phyloP scores from a whole-genome alignment of 1,140 invertebrate genomes.

The Copidosoma floridanum region DNA sequence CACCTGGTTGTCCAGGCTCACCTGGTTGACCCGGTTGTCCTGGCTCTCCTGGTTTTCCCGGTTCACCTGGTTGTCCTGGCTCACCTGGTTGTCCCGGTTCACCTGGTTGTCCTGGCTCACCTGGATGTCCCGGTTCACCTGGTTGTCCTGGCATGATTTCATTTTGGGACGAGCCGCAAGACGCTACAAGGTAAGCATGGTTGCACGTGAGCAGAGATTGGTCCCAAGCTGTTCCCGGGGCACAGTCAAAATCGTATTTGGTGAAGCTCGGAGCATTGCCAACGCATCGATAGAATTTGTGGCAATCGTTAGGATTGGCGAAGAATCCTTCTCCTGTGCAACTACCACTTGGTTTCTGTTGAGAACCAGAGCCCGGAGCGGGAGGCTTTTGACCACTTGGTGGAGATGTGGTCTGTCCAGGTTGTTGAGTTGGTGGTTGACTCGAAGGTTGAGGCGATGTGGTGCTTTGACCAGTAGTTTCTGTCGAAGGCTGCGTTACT shows the following conservation, averaged over 20 bases:
- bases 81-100: no score
- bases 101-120: not conserved
- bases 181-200: conserved; percentile 38
- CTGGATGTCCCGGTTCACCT: not conserved
- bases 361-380: not conserved
- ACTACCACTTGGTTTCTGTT: conserved; percentile 7
- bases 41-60: not conserved
- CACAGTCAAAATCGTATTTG: conserved; percentile 48
- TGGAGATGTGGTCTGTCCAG: not conserved
- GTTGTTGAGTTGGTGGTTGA: not conserved
- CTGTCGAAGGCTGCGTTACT: not conserved
- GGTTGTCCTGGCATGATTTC: conserved; percentile 26
- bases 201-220: conserved; percentile 52
- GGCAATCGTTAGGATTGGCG: conserved; percentile 62
- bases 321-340: conserved; percentile 57
- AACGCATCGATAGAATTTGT: conserved; percentile 62
- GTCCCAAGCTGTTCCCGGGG: conserved; percentile 54
- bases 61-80: not conserved
- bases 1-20: not conserved
- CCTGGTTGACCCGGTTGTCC: no score
- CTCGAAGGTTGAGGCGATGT: not conserved
- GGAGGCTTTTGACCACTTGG: not conserved
- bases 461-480: not conserved
- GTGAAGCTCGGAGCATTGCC: conserved; percentile 48
- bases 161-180: conserved; percentile 35